phyloP scores from a whole-genome alignment of 1,140 invertebrate genomes.

The Lamellibrachia luymesi region DNA sequence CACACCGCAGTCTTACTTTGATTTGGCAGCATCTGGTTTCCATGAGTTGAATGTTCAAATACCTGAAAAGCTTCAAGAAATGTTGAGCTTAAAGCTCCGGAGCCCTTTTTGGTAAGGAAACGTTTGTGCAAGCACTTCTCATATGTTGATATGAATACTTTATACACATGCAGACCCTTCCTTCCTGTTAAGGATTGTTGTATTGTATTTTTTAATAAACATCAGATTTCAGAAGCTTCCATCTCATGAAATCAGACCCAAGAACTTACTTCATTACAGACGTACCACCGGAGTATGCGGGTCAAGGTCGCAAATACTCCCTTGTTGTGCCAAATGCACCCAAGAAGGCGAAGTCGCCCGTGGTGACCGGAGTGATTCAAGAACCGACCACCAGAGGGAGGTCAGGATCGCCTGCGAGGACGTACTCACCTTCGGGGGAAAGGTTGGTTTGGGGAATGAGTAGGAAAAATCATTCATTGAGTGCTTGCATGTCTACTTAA shows the following conservation, averaged over 20 bases:
- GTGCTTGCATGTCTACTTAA: background rate
- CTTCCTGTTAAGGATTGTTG: too few species aligned
- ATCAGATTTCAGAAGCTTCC: too few species aligned
- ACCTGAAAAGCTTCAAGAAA: too few species aligned
- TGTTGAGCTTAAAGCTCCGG: too few species aligned
- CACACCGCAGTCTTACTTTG: background rate
- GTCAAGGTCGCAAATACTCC: background rate
- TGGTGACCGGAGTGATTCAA: background rate
- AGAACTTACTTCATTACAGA: background rate
- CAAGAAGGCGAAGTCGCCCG: background rate
- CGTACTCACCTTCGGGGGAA: background rate
- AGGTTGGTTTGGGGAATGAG: background rate
- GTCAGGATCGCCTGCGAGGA: background rate
- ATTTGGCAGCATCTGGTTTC: background rate
- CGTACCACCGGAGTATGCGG: background rate
- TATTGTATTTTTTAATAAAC: too few species aligned
- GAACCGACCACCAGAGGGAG: background rate
- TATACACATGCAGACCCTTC: too few species aligned
- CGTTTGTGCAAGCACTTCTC: too few species aligned
- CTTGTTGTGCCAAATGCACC: background rate
- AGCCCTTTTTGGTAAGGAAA: too few species aligned
- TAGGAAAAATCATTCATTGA: background rate
- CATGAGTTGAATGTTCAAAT: too few species aligned
- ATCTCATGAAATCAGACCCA: background rate
- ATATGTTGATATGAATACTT: too few species aligned